Evolutionary conservation across 2,797 vertebrate species (phyloP).

Genomic region (Takifugu ocellatus): DNA sequence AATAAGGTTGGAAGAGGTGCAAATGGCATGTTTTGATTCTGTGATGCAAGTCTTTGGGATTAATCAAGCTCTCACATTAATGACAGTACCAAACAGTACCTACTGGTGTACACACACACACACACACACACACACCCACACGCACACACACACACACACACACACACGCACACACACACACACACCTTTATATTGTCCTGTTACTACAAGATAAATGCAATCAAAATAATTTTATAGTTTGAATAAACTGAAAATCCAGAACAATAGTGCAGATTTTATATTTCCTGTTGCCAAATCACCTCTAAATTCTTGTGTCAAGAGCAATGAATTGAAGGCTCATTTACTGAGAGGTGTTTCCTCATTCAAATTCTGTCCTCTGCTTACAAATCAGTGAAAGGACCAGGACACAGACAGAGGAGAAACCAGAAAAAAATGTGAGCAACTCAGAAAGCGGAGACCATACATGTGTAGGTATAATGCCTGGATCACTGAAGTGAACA

Average conservation of each 20-base stretch:
- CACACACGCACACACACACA: slow-evolving; percentile 8
- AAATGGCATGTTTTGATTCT: slow-evolving; percentile 58
- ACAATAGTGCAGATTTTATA: slow-evolving; percentile 29
- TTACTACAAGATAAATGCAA: too few relatives aligned
- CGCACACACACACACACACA: slow-evolving; percentile 4
- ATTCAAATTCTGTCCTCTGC: slow-evolving; percentile 39
- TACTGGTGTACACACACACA: slow-evolving; percentile 7
- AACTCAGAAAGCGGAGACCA: slow-evolving; percentile 32
- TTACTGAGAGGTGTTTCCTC: slow-evolving; percentile 28
- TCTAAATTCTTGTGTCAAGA: slow-evolving; percentile 32
- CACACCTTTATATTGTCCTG: neutral
- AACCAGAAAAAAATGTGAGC: neutral
- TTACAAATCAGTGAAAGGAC: slow-evolving; percentile 18
- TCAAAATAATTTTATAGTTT: slow-evolving; percentile 35
- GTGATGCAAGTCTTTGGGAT: slow-evolving; percentile 65
- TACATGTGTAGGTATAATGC: slow-evolving; percentile 42
- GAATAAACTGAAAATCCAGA: slow-evolving; percentile 26
- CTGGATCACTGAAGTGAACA: slow-evolving; percentile 22
- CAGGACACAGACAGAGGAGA: slow-evolving; percentile 8
- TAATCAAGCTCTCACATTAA: slow-evolving; percentile 75
- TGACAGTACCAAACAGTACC: slow-evolving; percentile 67
- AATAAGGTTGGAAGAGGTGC: slow-evolving; percentile 9
- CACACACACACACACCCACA: slow-evolving; percentile 4
- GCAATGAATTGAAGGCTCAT: slow-evolving; percentile 35
- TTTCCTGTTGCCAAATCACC: slow-evolving; percentile 39